Conservation (phyloP, 2,113 vertebrate species). For the Callaeas wilsoni region DNA sequence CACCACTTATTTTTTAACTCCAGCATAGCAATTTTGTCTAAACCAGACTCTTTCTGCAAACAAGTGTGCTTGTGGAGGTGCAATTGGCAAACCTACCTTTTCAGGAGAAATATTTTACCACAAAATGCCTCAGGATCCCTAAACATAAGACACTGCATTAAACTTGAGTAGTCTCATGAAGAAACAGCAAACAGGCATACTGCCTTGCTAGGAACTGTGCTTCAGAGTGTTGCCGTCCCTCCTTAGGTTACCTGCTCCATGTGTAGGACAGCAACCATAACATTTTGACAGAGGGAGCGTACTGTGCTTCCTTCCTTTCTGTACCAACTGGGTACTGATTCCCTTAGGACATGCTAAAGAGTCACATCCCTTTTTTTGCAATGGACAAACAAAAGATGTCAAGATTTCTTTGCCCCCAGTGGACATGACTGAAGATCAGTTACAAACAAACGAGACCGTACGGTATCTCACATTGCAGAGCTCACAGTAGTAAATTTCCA, state of each 20-base stretch:
- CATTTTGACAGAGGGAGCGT: not conserved
- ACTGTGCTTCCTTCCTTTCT: not conserved
- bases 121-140: not conserved
- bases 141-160: not conserved
- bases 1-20: not conserved
- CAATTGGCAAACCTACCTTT: not conserved
- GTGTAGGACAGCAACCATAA: not conserved
- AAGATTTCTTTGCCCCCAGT: not conserved
- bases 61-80: rapidly evolving
- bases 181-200: not conserved
- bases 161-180: not conserved
- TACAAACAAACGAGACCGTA: not conserved
- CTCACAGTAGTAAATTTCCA: not conserved
- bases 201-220: not conserved
- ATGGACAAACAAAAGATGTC: not conserved
- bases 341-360: not conserved
- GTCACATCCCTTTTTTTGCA: not conserved
- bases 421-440: not conserved
- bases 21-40: not conserved
- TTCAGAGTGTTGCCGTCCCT: not conserved
- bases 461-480: not conserved
- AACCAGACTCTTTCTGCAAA: not conserved
- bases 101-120: not conserved
- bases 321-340: not conserved
- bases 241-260: not conserved